Base-by-base conservation (phyloP, 2,113 vertebrate species). In the Paratilapia polleni region DNA sequence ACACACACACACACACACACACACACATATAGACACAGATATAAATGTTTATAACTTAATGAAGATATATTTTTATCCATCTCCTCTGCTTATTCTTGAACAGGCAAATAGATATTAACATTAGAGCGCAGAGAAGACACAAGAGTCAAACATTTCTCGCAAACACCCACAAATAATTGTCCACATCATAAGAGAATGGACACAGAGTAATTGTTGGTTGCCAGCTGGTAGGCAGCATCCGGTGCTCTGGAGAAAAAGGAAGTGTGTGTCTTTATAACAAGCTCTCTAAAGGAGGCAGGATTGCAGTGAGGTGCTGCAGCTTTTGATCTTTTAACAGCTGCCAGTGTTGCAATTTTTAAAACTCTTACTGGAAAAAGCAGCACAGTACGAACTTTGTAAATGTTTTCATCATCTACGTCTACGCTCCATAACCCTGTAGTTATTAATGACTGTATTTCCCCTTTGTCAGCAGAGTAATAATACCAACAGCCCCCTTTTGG, bases 381-480 rank as follows among this genome's bases (percentile, higher is more conserved):
- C 78, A 77, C 47, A 60, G 38, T 14, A 2, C 2, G 12, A 52
- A 34, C 63, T 83, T 75, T 52, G 20, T 26, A 54, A 70, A 49
- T 17, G 82, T 82, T 83, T 88, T 81, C 70, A 62, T 84, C 49
- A 26, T 82, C 80, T 38, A 5, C 54, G n/a, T 84, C 75, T 82
- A 17, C 28, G 20, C 66, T 82, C 59, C 47, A 28, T 74, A 79
- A 58, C 31, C 10, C 24, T 43, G 8, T 5, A 5, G 28, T 80
- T 83, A 66, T 79, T 85, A 88, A 94, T 43, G 81, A n/a, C 70
- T 66, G 28, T 2, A 1, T 88, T 92, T 90, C 80, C 83, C 76
- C 80, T 73, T 76, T 85, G 92, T 95, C 94, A 95, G 94, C 94
- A 94, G 64, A 90, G 88, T 86, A 85, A 87, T 83, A 82, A 87